Percentiles rank a stretch among this genome's conserved stretches.
Conservation (phyloP, 2,113 vertebrate genomes). For the Cichladusa arquata region DNA sequence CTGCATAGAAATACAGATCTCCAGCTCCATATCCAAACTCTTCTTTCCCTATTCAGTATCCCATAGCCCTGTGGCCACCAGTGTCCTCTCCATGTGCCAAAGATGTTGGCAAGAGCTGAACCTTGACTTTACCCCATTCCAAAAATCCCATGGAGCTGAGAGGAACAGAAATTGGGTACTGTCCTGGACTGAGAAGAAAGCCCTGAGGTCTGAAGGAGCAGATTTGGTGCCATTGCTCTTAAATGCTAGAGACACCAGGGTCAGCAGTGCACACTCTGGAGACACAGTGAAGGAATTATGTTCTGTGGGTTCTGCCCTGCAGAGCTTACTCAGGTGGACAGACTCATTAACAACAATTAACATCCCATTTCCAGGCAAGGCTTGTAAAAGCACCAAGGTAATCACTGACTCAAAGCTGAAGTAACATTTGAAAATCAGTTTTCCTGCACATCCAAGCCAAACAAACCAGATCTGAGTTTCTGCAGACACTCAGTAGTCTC, state of each 20-base stretch:
- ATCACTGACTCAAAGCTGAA: conserved; percentile 19
- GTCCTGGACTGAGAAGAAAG: background rate
- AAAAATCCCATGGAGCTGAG: background rate
- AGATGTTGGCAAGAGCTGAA: background rate
- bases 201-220: background rate
- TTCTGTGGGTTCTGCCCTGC: background rate
- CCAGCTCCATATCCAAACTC: background rate
- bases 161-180: background rate
- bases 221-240: background rate
- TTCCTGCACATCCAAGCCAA: conserved; percentile 7
- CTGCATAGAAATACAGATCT: background rate
- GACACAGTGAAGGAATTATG: background rate
- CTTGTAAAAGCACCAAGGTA: conserved; percentile 1
- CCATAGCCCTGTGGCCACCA: background rate
- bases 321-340: conserved; percentile 26
- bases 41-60: background rate
- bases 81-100: background rate
- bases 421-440: conserved; percentile 27
- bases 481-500: background rate
- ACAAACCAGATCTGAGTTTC: conserved; percentile 4
- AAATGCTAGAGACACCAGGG: background rate
- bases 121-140: background rate
- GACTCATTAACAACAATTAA: conserved; percentile 50
- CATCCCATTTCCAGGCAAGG: conserved; percentile 39
- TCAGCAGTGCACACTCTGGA: background rate